Base-by-base conservation (phyloP, 2,797 vertebrate genomes). In the Galaxias olidus region DNA sequence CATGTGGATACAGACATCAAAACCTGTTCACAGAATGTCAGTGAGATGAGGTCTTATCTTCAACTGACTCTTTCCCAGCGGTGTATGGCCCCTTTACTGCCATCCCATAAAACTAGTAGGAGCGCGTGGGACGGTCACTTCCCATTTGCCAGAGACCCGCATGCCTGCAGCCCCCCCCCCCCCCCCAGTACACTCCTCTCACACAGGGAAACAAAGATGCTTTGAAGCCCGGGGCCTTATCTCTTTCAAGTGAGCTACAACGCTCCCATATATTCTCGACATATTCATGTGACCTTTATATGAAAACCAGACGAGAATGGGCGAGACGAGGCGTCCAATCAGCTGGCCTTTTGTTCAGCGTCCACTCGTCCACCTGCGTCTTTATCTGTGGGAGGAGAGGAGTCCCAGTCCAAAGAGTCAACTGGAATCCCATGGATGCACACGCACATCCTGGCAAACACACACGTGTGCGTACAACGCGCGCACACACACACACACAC, bases 321-420 rank as follows among this genome's bases (percentile, higher is more conserved):
- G 76, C 44, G 49, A 70, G 41, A 18, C 59, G 60, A 7, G 15
- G 62, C 8, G 11, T 44, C 55, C 63, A 65, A 62, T 71, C 69
- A 76, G 63, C 77, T 72, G 72, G 64, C 59, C 47, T 41, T 57
- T 72, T 66, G 66, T 66, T 66, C 53, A 18, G 47, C 47, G 41
- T 44, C 9, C 48, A 10, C 18, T 13, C 9, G 53, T 79, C 74
- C 86, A 85, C 82, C 87, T 87, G 86, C 79, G 56, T 79, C 73
- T 64, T 69, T 59, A 77, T 70, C 69, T 9, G 80, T 59, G 19
- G 72, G 71, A 70, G 76, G 66, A 53, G 62, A 59, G 17, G 12
- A 17, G 20, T 20, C 20, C 49, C 4, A 15, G 45, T 51, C 49
- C 56, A 19, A 19, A n/a, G 61, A 15, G 56, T 57, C 57, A 40